Base-by-base conservation (phyloP, 2,888 invertebrate species). In the Scaptomyza parva region DNA sequence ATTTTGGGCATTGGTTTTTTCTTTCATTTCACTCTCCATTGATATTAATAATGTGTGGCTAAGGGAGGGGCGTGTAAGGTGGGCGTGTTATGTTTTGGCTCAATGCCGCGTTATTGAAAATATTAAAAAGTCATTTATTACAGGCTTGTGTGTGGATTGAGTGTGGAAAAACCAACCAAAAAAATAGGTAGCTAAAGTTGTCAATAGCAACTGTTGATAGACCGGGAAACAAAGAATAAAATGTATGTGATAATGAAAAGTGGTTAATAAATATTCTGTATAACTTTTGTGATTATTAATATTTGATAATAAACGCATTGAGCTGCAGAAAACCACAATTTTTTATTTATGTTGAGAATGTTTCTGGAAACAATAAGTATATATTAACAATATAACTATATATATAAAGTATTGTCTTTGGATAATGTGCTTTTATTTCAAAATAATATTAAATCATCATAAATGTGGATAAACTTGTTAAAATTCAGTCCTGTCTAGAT, bases 101-200 rank as follows among this genome's bases (percentile, higher is more conserved):
- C 61, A 78, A 54, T 60, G 82, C 55, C 50, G 73, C 58, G 54
- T 79, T 86, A 86, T 88, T 83, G 88, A 87, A 88, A 81, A 86
- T 78, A 87, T 87, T 87, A 88, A 87, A 87, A 79, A 75, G 59
- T 69, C 88, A 88, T 87, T 87, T 81, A 55, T 88, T 73, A 78
- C 48, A 51, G 35, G 14, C 14, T 41, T 53, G 62, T 43, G 41
- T 51, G 60, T 30, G 45, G 43, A 53, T 14, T 37, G 40, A 30
- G 33, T n/a, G 11, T 20, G 28, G 6, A 14, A 35, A 14, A 35
- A 17, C 9, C 24, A 26, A 28, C 5, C 5, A 1, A 30, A 22
- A 22, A 2, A 30, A 33, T 28, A 33, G n/a, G 24, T 43, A 33
- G 40, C 20, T 9, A 37, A 20, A 53, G 47, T 50, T 24, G 70